Conservation (phyloP, 2,888 invertebrate genomes). For the Helicoverpa assulta region DNA sequence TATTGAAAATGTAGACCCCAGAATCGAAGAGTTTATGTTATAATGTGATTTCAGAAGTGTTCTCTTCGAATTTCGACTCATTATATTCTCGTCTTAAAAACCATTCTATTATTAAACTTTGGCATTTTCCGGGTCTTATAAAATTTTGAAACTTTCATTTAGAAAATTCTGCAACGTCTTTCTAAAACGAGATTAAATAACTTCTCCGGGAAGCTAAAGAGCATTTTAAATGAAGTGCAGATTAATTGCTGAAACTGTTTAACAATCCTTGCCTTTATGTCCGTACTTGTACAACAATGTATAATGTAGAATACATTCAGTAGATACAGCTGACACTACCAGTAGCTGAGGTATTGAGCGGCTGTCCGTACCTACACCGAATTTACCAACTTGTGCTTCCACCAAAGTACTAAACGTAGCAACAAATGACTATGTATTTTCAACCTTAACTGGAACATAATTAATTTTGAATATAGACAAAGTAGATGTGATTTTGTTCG, state of each 20-base stretch:
- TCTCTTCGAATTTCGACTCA: background rate
- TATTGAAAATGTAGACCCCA: slow-evolving; percentile 1
- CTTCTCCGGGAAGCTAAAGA: too few species aligned
- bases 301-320: background rate
- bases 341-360: slow-evolving; percentile 5
- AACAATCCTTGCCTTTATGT: background rate
- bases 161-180: background rate
- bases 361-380: background rate
- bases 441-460: background rate
- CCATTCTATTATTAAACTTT: background rate
- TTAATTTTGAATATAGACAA: background rate
- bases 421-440: background rate
- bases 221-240: background rate
- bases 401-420: slow-evolving; percentile 8
- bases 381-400: slow-evolving; percentile 6
- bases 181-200: background rate
- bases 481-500: slow-evolving; percentile 1
- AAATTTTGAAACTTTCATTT: background rate
- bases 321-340: background rate
- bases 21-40: background rate
- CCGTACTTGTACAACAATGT: background rate
- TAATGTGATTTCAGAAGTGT: background rate
- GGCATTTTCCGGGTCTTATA: background rate
- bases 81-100: too few species aligned
- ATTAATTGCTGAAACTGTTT: background rate